Conservation (phyloP, 2,888 invertebrate species). For the Crematogaster levior region DNA sequence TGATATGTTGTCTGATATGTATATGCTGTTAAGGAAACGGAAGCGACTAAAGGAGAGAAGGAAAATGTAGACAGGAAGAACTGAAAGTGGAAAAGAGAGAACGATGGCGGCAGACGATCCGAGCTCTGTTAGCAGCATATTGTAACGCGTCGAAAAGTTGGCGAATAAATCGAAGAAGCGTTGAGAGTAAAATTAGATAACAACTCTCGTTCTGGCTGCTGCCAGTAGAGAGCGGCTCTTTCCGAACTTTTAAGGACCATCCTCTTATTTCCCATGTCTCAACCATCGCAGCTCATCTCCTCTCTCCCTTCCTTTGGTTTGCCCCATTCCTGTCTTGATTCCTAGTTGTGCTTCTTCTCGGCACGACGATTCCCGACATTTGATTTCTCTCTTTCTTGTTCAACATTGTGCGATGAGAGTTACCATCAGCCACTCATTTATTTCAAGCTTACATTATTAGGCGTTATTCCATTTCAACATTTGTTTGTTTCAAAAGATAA, state of each 20-base stretch:
- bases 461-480: constrained; percentile 78
- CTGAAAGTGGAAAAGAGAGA: constrained; percentile 54
- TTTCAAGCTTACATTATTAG: constrained; percentile 81
- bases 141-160: constrained; percentile 85
- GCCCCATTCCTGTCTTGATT: constrained; percentile 41
- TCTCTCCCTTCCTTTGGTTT: constrained; percentile 29
- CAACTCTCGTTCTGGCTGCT: constrained; percentile 83
- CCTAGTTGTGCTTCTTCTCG: constrained; percentile 23
- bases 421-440: constrained; percentile 77
- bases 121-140: constrained; percentile 84
- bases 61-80: constrained; percentile 55
- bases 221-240: constrained; percentile 76
- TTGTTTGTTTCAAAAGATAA: constrained; percentile 76
- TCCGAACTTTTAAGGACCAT: constrained; percentile 84
- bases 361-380: constrained; percentile 14
- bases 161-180: constrained; percentile 86
- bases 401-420: constrained; percentile 56
- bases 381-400: constrained; percentile 33
- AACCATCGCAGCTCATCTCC: constrained; percentile 56
- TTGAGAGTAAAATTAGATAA: constrained; percentile 86
- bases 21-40: constrained; percentile 7
- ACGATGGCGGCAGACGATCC: constrained; percentile 73
- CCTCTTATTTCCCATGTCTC: constrained; percentile 77
- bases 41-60: constrained; percentile 17
- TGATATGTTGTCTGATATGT: background rate